Base-by-base conservation (phyloP, 2,113 vertebrate genomes). In the Chauna torquata region DNA sequence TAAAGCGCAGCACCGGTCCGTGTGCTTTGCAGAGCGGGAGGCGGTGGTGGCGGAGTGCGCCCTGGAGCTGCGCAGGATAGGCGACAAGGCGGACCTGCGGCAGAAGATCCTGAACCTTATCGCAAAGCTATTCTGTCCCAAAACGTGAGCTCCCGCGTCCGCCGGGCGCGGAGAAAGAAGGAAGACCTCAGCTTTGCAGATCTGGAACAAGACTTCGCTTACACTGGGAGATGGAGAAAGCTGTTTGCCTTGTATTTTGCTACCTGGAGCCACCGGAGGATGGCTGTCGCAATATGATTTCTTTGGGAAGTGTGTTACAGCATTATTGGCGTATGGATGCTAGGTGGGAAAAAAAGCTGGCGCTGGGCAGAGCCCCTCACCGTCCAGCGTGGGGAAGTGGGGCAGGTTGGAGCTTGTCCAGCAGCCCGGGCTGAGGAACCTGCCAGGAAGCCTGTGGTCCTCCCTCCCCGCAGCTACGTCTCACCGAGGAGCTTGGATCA, bases 71-170 rank as follows among this genome's bases (percentile, higher is more conserved):
- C 81, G 95, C 40, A 94, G 82, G 78, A 97, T 98, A 6, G 98
- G 98, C 12, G 98, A 98, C 85, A 97, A 95, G 47, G 91, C 97
- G 87, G 82, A 97, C 87, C 96, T 98, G 32, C 95, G 74, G 36
- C 98, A 98, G 90, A 97, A 97, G 81, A 49, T 99, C 40, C 61
- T 98, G 36, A 98, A 98, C 80, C 57, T 98, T 14, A 50, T 98
- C 4, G 5, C 87, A 6, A 98, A 98, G 61, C 30, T 98, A 2
- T 96, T 98, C 77, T 96, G 54, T 79, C 97, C 89, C 4, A 75
- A 64, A 36, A 95, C 76, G 57, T 92, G 95, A 97, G 11, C 38
- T 7, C n/a, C 40, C 69, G 9, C 16, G 25, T 44, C 4, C 11
- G 28, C 16, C 42, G 61, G 1, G 42, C 6, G 22, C 16, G 17